phyloP scores from a whole-genome alignment of 2,113 vertebrate species.

The Porphyrio hochstetteri region DNA sequence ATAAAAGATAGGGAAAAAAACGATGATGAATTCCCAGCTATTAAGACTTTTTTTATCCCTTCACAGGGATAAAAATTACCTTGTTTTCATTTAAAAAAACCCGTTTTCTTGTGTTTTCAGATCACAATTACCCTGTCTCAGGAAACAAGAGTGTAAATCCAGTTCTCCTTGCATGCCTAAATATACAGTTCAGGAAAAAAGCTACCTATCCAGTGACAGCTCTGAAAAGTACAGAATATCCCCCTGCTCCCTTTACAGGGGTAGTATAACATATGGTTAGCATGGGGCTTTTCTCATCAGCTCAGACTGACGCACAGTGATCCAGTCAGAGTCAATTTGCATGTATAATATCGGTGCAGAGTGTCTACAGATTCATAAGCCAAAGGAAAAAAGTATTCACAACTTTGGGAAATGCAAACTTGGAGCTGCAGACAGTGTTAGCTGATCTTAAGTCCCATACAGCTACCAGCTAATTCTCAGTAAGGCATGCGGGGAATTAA shows the following conservation, averaged over 20 bases:
- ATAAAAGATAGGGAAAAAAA: background rate
- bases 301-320: slow-evolving; percentile 42
- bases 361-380: background rate
- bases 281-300: slow-evolving; percentile 52
- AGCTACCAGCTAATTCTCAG: slow-evolving; percentile 28
- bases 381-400: slow-evolving; percentile 16
- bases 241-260: slow-evolving; percentile 4
- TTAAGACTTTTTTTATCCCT: background rate
- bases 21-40: background rate
- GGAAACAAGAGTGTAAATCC: background rate
- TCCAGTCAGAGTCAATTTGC: slow-evolving; percentile 37
- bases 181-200: background rate
- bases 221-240: background rate
- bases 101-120: background rate
- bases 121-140: background rate
- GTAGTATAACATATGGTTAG: slow-evolving; percentile 49
- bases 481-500: slow-evolving; percentile 32
- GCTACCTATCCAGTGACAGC: background rate
- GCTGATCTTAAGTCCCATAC: slow-evolving; percentile 25
- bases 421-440: background rate
- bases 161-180: background rate
- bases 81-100: background rate
- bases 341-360: slow-evolving; percentile 36
- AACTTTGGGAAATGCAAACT: slow-evolving; percentile 14
- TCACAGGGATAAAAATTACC: background rate